phyloP scores from a whole-genome alignment of 2,888 invertebrate species.

The Xestia xanthographa region DNA sequence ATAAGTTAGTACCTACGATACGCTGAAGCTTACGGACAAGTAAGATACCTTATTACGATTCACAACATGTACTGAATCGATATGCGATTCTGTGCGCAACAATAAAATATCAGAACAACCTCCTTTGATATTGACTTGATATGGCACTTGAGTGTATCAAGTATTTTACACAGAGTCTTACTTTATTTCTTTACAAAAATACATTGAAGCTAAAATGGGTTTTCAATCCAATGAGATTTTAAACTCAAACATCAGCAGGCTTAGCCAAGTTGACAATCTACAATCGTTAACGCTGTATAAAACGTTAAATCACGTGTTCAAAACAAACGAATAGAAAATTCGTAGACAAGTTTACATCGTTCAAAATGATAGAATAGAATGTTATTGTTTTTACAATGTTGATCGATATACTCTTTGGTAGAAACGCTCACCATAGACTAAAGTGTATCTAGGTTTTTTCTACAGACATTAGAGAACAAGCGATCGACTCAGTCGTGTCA shows the following conservation, averaged over 20 bases:
- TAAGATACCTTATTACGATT: conserved; percentile 36
- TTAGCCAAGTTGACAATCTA: too few relatives aligned
- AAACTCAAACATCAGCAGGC: background rate
- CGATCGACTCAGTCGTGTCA: too few relatives aligned
- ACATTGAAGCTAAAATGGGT: background rate
- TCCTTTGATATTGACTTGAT: conserved; percentile 25
- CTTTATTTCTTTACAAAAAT: background rate
- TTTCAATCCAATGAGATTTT: background rate
- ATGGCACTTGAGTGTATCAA: background rate
- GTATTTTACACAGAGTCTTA: background rate
- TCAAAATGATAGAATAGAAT: too few relatives aligned
- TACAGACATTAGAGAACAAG: too few relatives aligned
- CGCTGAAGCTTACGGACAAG: conserved; percentile 20
- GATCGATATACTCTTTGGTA: too few relatives aligned
- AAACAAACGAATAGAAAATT: too few relatives aligned
- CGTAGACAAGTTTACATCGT: too few relatives aligned
- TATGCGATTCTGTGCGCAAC: conserved; percentile 16
- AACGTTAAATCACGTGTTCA: too few relatives aligned
- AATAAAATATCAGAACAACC: conserved; percentile 24
- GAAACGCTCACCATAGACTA: too few relatives aligned
- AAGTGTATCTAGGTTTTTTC: too few relatives aligned
- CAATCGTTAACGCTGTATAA: too few relatives aligned
- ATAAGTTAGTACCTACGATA: conserved; percentile 10
- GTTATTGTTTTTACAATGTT: too few relatives aligned
- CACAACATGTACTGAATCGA: conserved; percentile 30